Base-by-base conservation (phyloP, 1,140 invertebrate genomes). In the Bursaphelenchus mucronatus region DNA sequence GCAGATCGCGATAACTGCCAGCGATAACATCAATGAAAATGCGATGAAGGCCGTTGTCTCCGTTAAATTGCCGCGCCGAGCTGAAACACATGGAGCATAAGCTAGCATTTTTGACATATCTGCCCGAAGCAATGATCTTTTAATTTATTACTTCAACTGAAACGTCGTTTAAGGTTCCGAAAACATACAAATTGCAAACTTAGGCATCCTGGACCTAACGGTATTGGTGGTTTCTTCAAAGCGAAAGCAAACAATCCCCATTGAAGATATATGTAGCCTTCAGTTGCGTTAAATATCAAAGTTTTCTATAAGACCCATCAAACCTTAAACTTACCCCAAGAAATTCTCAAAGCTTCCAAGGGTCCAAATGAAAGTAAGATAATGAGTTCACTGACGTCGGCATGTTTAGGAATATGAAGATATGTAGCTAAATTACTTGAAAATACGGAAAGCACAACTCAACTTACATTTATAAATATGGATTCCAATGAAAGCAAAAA, bases 1-100 rank as follows among this genome's bases (percentile, higher is more conserved):
- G 55, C 67, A 68, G 41, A 68, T 68, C 44, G 67, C 68, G 13
- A 69, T 19, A 13, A 71, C 55, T 9, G 67, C 58, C n/a, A 71
- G 41, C 11, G 55, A 39, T 21, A 68, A 43, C 10, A 68, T 15
- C 8, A 68, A 21, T 13, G 67, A 46, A 56, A 68, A 68, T 15
- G 67, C 61, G 19, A 68, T 49, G 15, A 66, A 68, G 10, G 68
- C 41, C 11, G 67, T 53, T 30, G 67, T 68, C 64, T 68, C 67
- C 9, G 67, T 68, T 0, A 68, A 44, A 49, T 68, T 68, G 10
- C 67, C 67, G 15, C 67, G 66, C 0, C 45, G 68, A 10, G 59
- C 67, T 68, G 44, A 66, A 66, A 66, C 13, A 19, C 19, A 6
- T 30, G 30, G 13, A 52, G 3, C n/a, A n/a, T n/a, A 51, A 51